These are phyloP conservation scores for Myotis lucifugus DNA, from an alignment of 2,113 vertebrate species.

Conservation along the genomic window DNA sequence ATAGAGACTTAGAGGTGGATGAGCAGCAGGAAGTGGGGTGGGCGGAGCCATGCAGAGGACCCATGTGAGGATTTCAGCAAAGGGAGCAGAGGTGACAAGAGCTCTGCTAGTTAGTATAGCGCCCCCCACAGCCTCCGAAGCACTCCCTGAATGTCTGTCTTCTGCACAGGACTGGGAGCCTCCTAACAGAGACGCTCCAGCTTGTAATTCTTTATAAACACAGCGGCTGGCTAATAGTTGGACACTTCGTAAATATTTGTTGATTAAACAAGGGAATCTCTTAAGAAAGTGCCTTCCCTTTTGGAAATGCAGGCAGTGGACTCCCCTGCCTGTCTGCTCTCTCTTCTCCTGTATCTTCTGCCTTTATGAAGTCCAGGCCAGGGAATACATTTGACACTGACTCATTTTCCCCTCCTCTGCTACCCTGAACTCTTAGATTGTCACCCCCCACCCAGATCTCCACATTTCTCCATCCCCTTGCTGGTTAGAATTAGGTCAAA, in stretches of 20 bases:
- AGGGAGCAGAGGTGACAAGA: not conserved
- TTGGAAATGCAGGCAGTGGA: not conserved
- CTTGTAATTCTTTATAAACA: not conserved
- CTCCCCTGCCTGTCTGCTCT: not conserved
- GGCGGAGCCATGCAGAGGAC: no score
- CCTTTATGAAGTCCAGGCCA: not conserved
- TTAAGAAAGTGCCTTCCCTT: not conserved
- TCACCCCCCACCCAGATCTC: not conserved
- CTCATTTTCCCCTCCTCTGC: not conserved
- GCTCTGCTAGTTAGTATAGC: accelerated
- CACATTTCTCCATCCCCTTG: not conserved
- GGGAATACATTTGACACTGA: not conserved
- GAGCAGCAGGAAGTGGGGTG: not conserved
- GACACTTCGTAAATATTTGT: not conserved
- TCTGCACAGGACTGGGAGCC: not conserved
- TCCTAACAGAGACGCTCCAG: not conserved
- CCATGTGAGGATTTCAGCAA: not conserved
- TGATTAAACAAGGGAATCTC: not conserved
- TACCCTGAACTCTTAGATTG: not conserved
- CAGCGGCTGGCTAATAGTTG: not conserved
- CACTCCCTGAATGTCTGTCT: not conserved
- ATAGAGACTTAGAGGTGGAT: not conserved
- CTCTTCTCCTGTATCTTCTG: not conserved
- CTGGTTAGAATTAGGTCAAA: not conserved
- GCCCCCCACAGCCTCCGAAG: not conserved